Percentiles rank a stretch among this genome's conserved stretches.
Evolutionary conservation across 2,888 invertebrate genomes (phyloP).

Genomic region (Melanchra persicariae): DNA sequence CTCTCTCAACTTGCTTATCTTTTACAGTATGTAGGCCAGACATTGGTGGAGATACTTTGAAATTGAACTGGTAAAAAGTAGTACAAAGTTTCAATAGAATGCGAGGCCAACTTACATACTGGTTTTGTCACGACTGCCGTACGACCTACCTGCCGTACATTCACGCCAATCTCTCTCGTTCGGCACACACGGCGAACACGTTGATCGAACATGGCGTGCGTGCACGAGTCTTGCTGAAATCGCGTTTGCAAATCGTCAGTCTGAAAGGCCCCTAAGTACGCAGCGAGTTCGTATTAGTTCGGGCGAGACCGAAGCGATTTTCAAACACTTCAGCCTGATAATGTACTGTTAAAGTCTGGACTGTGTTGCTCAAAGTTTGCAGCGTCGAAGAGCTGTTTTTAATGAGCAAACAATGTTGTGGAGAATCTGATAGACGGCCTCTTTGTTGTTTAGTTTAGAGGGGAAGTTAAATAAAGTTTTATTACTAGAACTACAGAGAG

Average conservation of each 20-base stretch:
- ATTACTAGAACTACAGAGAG: neutral
- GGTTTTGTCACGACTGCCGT: neutral
- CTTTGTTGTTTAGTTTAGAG: slow-evolving; percentile 5
- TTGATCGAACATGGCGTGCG: neutral
- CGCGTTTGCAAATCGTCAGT: neutral
- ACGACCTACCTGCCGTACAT: neutral
- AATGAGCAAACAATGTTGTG: slow-evolving; percentile 30
- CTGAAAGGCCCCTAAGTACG: neutral
- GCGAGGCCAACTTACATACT: neutral
- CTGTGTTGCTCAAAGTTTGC: slow-evolving; percentile 35
- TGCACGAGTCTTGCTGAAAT: neutral
- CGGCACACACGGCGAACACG: neutral
- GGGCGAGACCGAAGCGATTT: slow-evolving; percentile 33
- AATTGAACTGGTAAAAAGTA: neutral
- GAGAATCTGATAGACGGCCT: neutral
- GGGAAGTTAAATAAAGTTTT: slow-evolving; percentile 22
- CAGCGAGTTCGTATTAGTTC: slow-evolving; percentile 18
- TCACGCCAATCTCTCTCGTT: neutral
- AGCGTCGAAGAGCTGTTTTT: slow-evolving; percentile 26
- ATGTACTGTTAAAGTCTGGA: slow-evolving; percentile 29
- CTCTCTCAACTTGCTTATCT: neutral
- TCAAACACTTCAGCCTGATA: slow-evolving; percentile 41
- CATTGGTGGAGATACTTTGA: neutral
- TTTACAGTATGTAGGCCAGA: neutral
- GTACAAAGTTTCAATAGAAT: neutral